Percentiles rank a stretch among this genome's conserved stretches.
Conservation (phyloP, 92 coral and sea anemone species). For the Pocillopora meandrina region DNA sequence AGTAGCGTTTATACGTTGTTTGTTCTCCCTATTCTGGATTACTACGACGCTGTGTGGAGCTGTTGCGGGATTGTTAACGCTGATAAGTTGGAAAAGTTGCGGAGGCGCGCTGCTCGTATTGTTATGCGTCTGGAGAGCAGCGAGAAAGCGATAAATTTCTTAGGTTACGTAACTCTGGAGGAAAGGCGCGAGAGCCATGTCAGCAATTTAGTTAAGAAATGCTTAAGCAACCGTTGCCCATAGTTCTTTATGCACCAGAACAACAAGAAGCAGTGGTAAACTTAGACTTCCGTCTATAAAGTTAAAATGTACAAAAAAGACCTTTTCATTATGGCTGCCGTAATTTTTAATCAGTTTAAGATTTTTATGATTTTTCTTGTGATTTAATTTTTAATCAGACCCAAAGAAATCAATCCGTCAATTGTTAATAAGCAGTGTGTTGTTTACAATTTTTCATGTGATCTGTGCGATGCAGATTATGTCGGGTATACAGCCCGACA, state of each 20-base stretch:
- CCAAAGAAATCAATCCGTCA: too few relatives aligned
- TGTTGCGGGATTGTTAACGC: background rate
- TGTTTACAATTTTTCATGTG: too few relatives aligned
- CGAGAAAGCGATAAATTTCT: background rate
- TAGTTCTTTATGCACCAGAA: background rate
- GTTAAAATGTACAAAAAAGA: too few relatives aligned
- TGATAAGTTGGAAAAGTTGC: background rate
- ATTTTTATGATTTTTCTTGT: background rate
- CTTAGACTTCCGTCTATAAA: background rate
- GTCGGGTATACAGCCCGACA: too few relatives aligned
- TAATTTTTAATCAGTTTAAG: background rate
- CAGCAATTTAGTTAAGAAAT: background rate
- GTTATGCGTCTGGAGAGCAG: background rate
- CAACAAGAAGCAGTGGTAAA: background rate
- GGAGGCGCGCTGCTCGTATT: slow-evolving; percentile 6
- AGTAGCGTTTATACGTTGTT: background rate
- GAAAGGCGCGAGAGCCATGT: background rate
- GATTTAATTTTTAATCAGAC: too few relatives aligned
- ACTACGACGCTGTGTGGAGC: slow-evolving; percentile 7
- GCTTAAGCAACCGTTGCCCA: background rate
- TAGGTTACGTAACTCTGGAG: slow-evolving; percentile 11
- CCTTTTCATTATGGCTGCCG: too few relatives aligned
- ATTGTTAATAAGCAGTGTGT: too few relatives aligned
- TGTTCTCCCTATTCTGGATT: background rate
- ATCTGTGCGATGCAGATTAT: too few relatives aligned